Evolutionary conservation across 2,797 vertebrate species (phyloP).

Genomic region (Trematocara caparti): DNA sequence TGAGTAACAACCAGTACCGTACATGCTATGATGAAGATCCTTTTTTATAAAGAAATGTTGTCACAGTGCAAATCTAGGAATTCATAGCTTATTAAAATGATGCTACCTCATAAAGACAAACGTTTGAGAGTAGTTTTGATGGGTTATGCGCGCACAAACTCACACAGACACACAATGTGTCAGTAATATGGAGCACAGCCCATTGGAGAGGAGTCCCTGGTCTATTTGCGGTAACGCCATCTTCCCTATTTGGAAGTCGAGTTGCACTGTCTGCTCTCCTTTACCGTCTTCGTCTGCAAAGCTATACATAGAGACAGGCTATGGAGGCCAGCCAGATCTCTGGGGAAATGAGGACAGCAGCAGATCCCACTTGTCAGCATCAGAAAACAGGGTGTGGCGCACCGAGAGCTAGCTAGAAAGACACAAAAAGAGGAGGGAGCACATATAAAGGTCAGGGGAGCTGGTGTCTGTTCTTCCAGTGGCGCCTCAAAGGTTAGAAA

Average conservation of each 20-base stretch:
- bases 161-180: not conserved
- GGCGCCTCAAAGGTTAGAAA: conserved; percentile 66
- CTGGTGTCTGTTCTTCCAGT: conserved; percentile 30
- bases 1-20: not conserved
- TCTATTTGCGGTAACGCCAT: conserved; percentile 24
- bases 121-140: not conserved
- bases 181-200: not conserved
- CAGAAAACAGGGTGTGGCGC: not conserved
- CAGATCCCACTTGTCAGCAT: conserved; percentile 34
- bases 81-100: not conserved
- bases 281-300: conserved; percentile 11
- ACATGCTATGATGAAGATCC: not conserved
- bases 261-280: conserved; percentile 19
- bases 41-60: not conserved
- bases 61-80: not conserved
- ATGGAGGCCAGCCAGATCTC: conserved; percentile 14
- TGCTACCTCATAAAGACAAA: not conserved
- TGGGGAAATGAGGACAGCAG: conserved; percentile 32
- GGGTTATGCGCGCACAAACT: not conserved
- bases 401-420: not conserved
- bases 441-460: conserved; percentile 63
- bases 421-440: not conserved
- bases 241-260: not conserved
- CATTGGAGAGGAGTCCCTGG: not conserved
- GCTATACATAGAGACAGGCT: conserved; percentile 16